Percentiles rank a stretch among this genome's conserved stretches.
These are phyloP conservation scores for Oostethus manadensis DNA, from an alignment of 2,113 vertebrate species.

Conservation along the genomic window DNA sequence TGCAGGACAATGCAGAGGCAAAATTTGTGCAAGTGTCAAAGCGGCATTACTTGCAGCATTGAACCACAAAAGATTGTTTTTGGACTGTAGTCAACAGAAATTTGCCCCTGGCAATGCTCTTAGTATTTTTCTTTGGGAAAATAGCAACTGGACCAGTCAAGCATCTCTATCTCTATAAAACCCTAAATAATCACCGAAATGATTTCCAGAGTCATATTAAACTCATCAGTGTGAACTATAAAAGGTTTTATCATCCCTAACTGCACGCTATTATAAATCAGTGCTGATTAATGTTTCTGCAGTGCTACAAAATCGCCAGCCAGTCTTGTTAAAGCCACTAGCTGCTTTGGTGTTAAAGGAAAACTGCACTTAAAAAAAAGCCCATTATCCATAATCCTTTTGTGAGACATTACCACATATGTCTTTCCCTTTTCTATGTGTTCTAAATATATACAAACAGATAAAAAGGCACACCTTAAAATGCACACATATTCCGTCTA, in stretches of 20 bases:
- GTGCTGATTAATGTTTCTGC: neutral
- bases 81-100: too few species aligned
- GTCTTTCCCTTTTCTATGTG: too few species aligned
- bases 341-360: neutral
- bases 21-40: too few species aligned
- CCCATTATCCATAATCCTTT: too few species aligned
- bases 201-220: conserved; percentile 4
- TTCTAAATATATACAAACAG: too few species aligned
- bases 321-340: neutral
- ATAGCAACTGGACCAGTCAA: neutral
- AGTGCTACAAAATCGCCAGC: neutral
- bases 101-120: neutral
- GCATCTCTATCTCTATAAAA: conserved; percentile 3
- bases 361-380: too few species aligned
- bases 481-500: too few species aligned
- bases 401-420: too few species aligned
- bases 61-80: too few species aligned
- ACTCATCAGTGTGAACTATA: conserved; percentile 1
- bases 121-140: neutral
- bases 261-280: conserved; percentile 1
- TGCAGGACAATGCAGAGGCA: too few species aligned
- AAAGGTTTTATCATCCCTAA: neutral
- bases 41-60: too few species aligned
- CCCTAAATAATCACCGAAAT: conserved; percentile 7
- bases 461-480: too few species aligned